Percentiles rank a stretch among this genome's conserved stretches.
Conservation (phyloP, 2,888 invertebrate genomes). For the Drosophila meridiana region DNA sequence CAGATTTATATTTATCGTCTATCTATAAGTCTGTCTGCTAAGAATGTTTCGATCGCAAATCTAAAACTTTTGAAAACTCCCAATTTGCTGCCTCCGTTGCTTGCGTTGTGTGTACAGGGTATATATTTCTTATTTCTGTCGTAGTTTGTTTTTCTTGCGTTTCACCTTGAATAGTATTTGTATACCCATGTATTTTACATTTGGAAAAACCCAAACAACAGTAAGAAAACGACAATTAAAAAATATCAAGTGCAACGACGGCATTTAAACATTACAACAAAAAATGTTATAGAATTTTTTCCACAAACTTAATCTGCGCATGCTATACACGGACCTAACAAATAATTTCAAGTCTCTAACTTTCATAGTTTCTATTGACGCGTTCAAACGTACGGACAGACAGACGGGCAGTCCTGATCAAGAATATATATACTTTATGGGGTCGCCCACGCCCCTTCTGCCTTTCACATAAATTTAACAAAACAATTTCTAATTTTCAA, state of each 20-base stretch:
- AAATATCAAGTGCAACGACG: constrained; percentile 3
- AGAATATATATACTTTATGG: too few relatives aligned
- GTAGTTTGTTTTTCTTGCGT: constrained; percentile 16
- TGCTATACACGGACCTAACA: too few relatives aligned
- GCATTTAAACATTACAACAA: constrained; percentile 9
- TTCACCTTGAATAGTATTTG: constrained; percentile 46
- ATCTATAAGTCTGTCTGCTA: neutral
- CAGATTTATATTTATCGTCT: neutral
- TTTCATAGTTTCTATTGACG: too few relatives aligned
- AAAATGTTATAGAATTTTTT: neutral
- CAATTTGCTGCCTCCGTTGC: neutral
- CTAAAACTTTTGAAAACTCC: neutral
- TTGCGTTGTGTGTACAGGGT: constrained; percentile 13
- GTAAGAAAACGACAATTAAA: neutral
- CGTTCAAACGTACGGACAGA: too few relatives aligned
- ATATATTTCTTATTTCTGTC: constrained; percentile 9
- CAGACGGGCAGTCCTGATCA: too few relatives aligned
- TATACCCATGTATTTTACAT: constrained; percentile 42
- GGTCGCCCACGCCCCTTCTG: too few relatives aligned
- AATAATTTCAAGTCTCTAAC: too few relatives aligned
- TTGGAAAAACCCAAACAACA: constrained; percentile 39
- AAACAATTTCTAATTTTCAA: too few relatives aligned
- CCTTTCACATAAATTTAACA: too few relatives aligned
- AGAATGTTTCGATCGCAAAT: neutral
- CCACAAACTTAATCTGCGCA: too few relatives aligned